phyloP scores from a whole-genome alignment of 1,140 invertebrate species.

The Mactra quadrangularis region DNA sequence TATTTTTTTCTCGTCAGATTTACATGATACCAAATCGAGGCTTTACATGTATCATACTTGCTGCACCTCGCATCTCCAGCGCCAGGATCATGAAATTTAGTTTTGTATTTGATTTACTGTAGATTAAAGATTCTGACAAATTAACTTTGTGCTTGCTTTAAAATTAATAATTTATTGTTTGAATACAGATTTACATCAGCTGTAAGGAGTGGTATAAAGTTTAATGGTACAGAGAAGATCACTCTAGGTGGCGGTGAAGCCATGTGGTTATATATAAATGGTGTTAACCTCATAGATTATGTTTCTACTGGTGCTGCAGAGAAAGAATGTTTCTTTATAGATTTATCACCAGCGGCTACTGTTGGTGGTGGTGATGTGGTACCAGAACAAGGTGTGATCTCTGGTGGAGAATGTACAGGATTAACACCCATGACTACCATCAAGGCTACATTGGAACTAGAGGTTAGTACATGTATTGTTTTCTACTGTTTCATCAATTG shows the following conservation, averaged over 20 bases:
- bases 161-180: background rate
- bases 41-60: too few species aligned
- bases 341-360: slow-evolving; percentile 59
- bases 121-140: too few species aligned
- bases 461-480: slow-evolving; percentile 43
- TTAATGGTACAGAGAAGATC: slow-evolving; percentile 63
- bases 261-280: slow-evolving; percentile 70
- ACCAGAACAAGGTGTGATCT: slow-evolving; percentile 61
- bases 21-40: too few species aligned
- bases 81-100: too few species aligned
- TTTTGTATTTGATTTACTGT: too few species aligned
- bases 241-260: slow-evolving; percentile 69
- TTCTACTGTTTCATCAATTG: too few species aligned
- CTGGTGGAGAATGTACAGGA: slow-evolving; percentile 33
- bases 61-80: too few species aligned
- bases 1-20: too few species aligned
- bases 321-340: slow-evolving; percentile 60
- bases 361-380: slow-evolving; percentile 45
- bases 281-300: slow-evolving; percentile 58
- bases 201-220: slow-evolving; percentile 62
- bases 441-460: slow-evolving; percentile 55
- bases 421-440: background rate
- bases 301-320: slow-evolving; percentile 9
- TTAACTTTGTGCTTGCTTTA: too few species aligned
- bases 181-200: slow-evolving; percentile 68